phyloP scores from a whole-genome alignment of 1,140 invertebrate genomes.

The Rhagoletis pomonella region DNA sequence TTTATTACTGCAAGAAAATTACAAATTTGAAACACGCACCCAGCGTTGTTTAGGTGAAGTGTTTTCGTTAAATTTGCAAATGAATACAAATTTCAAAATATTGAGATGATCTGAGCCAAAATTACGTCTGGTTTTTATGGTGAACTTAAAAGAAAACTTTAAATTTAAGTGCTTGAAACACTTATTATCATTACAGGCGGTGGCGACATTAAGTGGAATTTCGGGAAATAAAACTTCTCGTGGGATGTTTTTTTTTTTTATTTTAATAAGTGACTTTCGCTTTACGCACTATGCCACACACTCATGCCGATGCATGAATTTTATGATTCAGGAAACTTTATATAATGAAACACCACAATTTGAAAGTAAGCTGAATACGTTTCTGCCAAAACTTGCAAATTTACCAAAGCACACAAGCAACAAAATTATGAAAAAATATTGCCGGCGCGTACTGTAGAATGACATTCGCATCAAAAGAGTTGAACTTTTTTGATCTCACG shows the following conservation, averaged over 20 bases:
- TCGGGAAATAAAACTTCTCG: background rate
- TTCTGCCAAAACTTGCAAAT: too few species aligned
- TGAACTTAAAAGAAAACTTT: too few species aligned
- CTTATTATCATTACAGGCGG: background rate
- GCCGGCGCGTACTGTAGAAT: background rate
- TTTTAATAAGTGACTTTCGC: background rate
- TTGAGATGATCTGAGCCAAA: background rate
- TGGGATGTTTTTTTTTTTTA: background rate
- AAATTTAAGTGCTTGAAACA: constrained; percentile 25
- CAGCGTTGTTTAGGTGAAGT: background rate
- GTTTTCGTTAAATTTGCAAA: background rate
- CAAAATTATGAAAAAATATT: background rate
- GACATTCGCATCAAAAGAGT: background rate
- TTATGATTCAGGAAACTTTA: too few species aligned
- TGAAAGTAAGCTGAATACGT: too few species aligned
- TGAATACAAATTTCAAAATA: constrained; percentile 9
- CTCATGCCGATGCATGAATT: background rate
- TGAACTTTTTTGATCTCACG: background rate
- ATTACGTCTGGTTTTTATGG: background rate
- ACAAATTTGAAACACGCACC: background rate
- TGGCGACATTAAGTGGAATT: background rate
- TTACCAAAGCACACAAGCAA: background rate
- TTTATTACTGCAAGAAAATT: background rate
- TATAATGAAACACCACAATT: too few species aligned
- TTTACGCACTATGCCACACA: background rate